These are phyloP conservation scores for Ictidomys tridecemlineatus DNA, from an alignment of 2,113 vertebrate genomes.

Conservation along the genomic window DNA sequence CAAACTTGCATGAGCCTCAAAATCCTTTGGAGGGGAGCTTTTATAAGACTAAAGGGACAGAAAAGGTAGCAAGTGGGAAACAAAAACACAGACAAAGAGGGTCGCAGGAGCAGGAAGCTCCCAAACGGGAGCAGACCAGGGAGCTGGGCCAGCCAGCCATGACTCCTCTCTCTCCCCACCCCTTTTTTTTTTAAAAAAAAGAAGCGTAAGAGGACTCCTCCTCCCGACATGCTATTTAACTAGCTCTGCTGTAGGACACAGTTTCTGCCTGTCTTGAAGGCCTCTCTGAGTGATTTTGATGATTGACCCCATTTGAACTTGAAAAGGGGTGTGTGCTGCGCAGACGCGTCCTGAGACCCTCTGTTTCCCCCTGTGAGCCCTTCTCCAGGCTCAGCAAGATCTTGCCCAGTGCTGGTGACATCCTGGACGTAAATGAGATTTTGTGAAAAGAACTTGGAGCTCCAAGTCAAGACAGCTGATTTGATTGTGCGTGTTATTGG, in stretches of 20 bases:
- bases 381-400: not conserved
- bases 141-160: not conserved
- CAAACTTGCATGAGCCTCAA: not conserved
- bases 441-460: slow-evolving; percentile 54
- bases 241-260: not conserved
- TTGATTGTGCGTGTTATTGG: slow-evolving; percentile 57
- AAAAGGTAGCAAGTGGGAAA: slow-evolving; percentile 13
- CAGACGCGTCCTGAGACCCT: not conserved
- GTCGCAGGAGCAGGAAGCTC: not conserved
- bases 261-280: not conserved
- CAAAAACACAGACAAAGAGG: not conserved
- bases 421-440: slow-evolving; percentile 29
- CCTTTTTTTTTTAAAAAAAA: not conserved
- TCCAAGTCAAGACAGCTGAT: slow-evolving; percentile 41
- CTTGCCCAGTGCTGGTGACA: not conserved
- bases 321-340: not conserved
- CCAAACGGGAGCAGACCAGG: not conserved
- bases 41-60: not conserved
- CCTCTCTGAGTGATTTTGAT: not conserved
- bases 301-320: not conserved
- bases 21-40: not conserved
- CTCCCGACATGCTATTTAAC: not conserved
- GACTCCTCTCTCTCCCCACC: not conserved
- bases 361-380: not conserved
- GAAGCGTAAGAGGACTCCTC: not conserved